Conservation (phyloP, 2,113 vertebrate species). For the Epinephelus moara region DNA sequence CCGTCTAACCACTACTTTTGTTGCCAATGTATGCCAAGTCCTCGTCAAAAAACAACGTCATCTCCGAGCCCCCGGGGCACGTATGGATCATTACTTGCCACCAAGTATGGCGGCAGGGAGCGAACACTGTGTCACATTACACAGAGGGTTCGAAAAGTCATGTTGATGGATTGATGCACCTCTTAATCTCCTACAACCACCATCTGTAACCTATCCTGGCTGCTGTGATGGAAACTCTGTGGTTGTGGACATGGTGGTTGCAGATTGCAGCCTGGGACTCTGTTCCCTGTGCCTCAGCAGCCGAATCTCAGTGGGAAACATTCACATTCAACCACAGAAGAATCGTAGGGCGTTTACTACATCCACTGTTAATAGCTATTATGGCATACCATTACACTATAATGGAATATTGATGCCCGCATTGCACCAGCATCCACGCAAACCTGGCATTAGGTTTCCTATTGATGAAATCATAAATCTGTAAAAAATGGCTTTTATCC, state of each 20-base stretch:
- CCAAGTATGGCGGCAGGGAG: conserved; percentile 29
- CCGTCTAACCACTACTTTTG: conserved; percentile 4
- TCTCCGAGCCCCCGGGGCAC: neutral
- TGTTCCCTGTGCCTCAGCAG: conserved; percentile 20
- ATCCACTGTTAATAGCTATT: conserved; percentile 39
- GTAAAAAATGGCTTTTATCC: conserved; percentile 44
- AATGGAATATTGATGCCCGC: conserved; percentile 67
- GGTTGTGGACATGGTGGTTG: conserved; percentile 3
- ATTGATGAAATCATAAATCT: conserved; percentile 67
- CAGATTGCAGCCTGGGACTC: conserved; percentile 10
- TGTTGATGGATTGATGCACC: conserved; percentile 42
- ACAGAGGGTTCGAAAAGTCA: conserved; percentile 46
- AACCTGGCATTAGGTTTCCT: conserved; percentile 39
- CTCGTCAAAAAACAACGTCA: conserved; percentile 1
- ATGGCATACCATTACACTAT: conserved; percentile 50
- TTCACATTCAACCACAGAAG: conserved; percentile 14
- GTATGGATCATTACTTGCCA: conserved; percentile 37
- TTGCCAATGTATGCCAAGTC: conserved; percentile 14
- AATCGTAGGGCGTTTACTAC: conserved; percentile 34
- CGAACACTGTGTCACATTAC: conserved; percentile 1
- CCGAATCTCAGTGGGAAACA: conserved; percentile 36
- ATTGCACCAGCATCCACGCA: conserved; percentile 52
- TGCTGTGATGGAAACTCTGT: conserved; percentile 35
- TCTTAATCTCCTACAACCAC: conserved; percentile 51
- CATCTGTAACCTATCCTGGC: conserved; percentile 43